Percentiles rank a stretch among this genome's conserved stretches.
These are phyloP conservation scores for Bradypodion pumilum DNA, from an alignment of 2,797 vertebrate species.

Conservation along the genomic window DNA sequence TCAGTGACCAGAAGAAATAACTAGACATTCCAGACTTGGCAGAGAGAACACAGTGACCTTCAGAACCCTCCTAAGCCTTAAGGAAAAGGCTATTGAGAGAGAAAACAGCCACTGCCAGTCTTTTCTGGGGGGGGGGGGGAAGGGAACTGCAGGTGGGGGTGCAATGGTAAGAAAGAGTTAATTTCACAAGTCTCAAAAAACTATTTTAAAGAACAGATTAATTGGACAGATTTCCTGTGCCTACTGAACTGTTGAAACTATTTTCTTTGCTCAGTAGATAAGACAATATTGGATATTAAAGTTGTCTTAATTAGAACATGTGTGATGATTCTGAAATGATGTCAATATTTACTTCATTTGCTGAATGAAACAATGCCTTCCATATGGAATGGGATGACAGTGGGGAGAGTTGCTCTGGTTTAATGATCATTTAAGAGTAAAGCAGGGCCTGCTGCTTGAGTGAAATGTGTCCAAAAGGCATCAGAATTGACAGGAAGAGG, in stretches of 20 bases:
- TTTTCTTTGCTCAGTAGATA: conserved; percentile 15
- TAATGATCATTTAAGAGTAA: conserved; percentile 70
- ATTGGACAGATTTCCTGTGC: background rate
- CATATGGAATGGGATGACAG: conserved; percentile 29
- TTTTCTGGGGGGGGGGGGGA: background rate
- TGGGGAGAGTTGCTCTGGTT: conserved; percentile 30
- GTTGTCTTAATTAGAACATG: conserved; percentile 38
- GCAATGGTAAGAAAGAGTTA: background rate
- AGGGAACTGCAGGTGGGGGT: too few species aligned
- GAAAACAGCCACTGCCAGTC: background rate
- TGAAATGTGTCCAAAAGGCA: conserved; percentile 72
- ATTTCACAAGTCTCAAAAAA: background rate
- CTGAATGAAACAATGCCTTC: conserved; percentile 61
- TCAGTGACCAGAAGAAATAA: background rate
- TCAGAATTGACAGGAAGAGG: conserved; percentile 72
- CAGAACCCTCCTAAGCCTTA: too few species aligned
- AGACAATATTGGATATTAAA: conserved; percentile 20
- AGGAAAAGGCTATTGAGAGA: background rate
- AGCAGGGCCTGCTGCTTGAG: conserved; percentile 71
- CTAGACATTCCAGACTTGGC: background rate
- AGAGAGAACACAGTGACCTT: background rate
- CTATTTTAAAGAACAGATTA: background rate
- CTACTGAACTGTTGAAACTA: background rate
- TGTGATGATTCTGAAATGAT: conserved; percentile 54
- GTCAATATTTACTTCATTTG: conserved; percentile 70